These are phyloP conservation scores for Pecten maximus DNA, from an alignment of 2,888 invertebrate genomes.

Conservation along the genomic window DNA sequence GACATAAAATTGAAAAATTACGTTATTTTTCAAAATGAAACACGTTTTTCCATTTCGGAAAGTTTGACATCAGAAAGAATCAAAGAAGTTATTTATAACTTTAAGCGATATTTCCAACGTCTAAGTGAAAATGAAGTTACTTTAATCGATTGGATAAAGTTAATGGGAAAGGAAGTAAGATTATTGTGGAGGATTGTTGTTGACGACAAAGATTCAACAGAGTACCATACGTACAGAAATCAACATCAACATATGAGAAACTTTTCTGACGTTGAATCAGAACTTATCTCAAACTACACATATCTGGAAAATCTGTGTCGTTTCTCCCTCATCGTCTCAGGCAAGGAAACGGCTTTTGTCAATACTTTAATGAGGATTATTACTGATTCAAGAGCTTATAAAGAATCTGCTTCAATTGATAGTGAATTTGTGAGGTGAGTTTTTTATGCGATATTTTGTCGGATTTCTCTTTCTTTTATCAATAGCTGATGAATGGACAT, in stretches of 20 bases:
- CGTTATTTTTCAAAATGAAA: slow-evolving; percentile 38
- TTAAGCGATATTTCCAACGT: slow-evolving; percentile 63
- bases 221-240: slow-evolving; percentile 58
- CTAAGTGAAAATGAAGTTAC: slow-evolving; percentile 62
- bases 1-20: slow-evolving; percentile 41
- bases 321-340: slow-evolving; percentile 53
- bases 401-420: slow-evolving; percentile 56
- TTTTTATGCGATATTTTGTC: neutral
- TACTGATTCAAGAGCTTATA: slow-evolving; percentile 55
- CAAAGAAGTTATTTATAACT: slow-evolving; percentile 51
- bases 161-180: slow-evolving; percentile 54
- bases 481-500: too few species aligned
- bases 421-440: slow-evolving; percentile 61
- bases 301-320: slow-evolving; percentile 51
- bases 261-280: slow-evolving; percentile 40
- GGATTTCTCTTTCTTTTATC: too few species aligned
- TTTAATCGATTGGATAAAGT: slow-evolving; percentile 61
- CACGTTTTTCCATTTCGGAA: slow-evolving; percentile 56
- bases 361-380: slow-evolving; percentile 55
- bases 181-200: slow-evolving; percentile 67
- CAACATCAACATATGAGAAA: slow-evolving; percentile 49
- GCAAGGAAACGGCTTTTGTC: slow-evolving; percentile 59
- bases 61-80: slow-evolving; percentile 53
- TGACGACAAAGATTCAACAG: slow-evolving; percentile 64
- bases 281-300: slow-evolving; percentile 38